Conservation (phyloP, 2,797 vertebrate species). For the Anabas testudineus region DNA sequence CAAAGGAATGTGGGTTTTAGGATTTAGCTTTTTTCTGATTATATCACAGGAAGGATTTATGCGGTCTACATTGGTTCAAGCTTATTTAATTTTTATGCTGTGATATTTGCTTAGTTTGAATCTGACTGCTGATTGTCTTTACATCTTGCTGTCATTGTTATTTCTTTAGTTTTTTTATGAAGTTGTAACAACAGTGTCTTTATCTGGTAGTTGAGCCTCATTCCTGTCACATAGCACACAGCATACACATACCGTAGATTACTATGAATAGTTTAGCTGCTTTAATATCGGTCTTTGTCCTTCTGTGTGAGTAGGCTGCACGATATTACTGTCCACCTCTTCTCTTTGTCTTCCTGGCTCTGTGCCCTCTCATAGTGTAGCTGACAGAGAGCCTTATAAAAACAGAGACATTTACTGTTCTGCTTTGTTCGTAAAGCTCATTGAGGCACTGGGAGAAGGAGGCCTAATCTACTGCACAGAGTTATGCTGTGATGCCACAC, state of each 20-base stretch:
- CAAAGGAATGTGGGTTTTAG: slow-evolving; percentile 51
- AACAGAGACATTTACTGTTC: slow-evolving; percentile 64
- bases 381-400: slow-evolving; percentile 67
- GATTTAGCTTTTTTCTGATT: slow-evolving; percentile 51
- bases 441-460: slow-evolving; percentile 37
- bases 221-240: slow-evolving; percentile 40
- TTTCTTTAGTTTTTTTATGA: slow-evolving; percentile 15
- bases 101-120: slow-evolving; percentile 8
- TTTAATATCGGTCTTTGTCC: not conserved
- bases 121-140: not conserved
- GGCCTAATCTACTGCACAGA: slow-evolving; percentile 48
- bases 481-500: slow-evolving; percentile 18
- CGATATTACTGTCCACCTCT: slow-evolving; percentile 22
- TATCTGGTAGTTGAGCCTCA: slow-evolving; percentile 27
- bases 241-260: not conserved
- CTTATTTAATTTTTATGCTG: slow-evolving; percentile 2
- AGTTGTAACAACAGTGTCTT: slow-evolving; percentile 16
- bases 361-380: slow-evolving; percentile 36
- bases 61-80: too few species aligned
- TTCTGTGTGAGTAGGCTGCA: slow-evolving; percentile 39
- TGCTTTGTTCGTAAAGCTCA: slow-evolving; percentile 60
- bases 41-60: slow-evolving; percentile 53
- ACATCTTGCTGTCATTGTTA: not conserved
- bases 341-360: slow-evolving; percentile 45
- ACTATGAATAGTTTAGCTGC: slow-evolving; percentile 5